Base-by-base conservation (phyloP, 2,797 vertebrate species). In the Typhlichthys eigenmanni region DNA sequence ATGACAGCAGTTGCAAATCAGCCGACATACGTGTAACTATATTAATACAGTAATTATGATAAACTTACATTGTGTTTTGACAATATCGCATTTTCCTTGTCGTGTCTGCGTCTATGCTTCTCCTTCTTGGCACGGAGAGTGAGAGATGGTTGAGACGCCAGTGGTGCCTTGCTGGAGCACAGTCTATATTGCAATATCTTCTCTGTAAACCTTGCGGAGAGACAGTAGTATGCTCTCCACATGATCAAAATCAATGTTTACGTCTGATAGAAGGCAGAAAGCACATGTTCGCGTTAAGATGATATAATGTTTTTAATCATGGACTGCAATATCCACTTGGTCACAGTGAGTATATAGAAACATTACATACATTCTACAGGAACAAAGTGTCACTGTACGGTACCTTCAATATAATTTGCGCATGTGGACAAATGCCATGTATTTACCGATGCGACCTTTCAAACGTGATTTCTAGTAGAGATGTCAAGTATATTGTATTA, bases 31-130 rank as follows among this genome's bases (percentile, higher is more conserved):
- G 38, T 38, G 38, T 38, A 9, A 38, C 38, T 38, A 38, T 9
- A 38, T 38, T 9, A 38, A 74, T 32, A 57, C 32, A 49, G 53
- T 48, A 16, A 9, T 1, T 5, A 55, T 29, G 14, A 12, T 13
- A 16, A 29, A 73, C 72, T 55, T 64, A 92, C 92, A 32, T 13
- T 55, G 32, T 17, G 55, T 10, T 71, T 49, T n/a, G 77, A 77
- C 14, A 91, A 70, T 10, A 92, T 90, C 46, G 82, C 79, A 6
- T 78, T 67, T n/a, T 92, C 88, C 19, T 76, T 79, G 19, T 80
- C 70, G 34, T 56, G 81, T 68, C 71, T 88, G 1, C 92, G 84
- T 72, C 73, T 89, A 51, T 74, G 87, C 60, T 92, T 92, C 75
- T 92, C 91, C 1, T 63, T 69, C 14, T 80, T 84, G 13, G 76